Percentiles rank a stretch among this genome's conserved stretches.
Conservation (phyloP, 2,797 vertebrate species). For the Sparidentex hasta region DNA sequence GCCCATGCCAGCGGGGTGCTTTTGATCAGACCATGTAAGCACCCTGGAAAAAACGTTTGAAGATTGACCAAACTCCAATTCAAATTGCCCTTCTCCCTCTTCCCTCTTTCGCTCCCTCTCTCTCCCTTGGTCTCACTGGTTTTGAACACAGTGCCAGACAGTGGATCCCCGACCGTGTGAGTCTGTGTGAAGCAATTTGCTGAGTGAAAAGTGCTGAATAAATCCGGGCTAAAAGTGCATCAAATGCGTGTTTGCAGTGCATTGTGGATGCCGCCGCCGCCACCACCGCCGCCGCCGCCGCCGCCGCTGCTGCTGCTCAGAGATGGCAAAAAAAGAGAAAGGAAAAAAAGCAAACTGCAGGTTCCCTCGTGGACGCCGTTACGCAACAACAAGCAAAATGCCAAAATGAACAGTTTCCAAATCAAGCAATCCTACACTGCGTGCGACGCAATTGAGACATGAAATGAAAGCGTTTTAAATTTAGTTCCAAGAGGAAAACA, state of each 20-base stretch:
- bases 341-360: slow-evolving; percentile 3
- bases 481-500: slow-evolving; percentile 2
- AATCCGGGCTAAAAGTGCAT: slow-evolving; percentile 60
- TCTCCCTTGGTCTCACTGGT: slow-evolving; percentile 56
- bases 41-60: slow-evolving; percentile 79
- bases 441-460: not conserved
- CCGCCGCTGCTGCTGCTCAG: slow-evolving; percentile 1
- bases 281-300: too few species aligned
- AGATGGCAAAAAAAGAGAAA: slow-evolving; percentile 37
- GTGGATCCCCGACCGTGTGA: slow-evolving; percentile 62
- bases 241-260: slow-evolving; percentile 55
- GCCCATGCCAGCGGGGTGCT: slow-evolving; percentile 71
- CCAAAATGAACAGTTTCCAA: slow-evolving; percentile 21
- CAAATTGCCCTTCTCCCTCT: slow-evolving; percentile 70
- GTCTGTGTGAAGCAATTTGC: slow-evolving; percentile 75
- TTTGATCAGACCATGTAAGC: slow-evolving; percentile 82
- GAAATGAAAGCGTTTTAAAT: slow-evolving; percentile 14
- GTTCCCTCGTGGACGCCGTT: slow-evolving; percentile 4
- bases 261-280: slow-evolving; percentile 31
- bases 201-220: slow-evolving; percentile 70
- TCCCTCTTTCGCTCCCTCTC: slow-evolving; percentile 28
- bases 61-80: slow-evolving; percentile 81
- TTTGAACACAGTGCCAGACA: slow-evolving; percentile 71
- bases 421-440: not conserved
- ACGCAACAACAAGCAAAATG: not conserved